Evolutionary conservation across 2,113 vertebrate genomes (phyloP).

Genomic region (Onychostruthus taczanowskii): DNA sequence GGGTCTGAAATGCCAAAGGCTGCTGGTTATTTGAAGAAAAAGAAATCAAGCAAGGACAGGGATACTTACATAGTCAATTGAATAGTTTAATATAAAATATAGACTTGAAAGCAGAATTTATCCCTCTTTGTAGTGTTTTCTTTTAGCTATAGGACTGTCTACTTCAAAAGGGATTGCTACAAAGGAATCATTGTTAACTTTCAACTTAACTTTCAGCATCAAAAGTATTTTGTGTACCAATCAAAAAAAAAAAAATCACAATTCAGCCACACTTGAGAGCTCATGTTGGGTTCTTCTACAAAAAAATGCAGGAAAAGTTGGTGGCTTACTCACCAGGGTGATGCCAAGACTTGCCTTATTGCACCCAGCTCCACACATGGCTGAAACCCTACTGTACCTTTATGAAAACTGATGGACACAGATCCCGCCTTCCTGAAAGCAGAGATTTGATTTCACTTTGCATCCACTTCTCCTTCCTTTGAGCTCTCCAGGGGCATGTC

Average conservation of each 20-base stretch:
- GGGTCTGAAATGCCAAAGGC: not conserved
- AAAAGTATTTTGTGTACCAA: not conserved
- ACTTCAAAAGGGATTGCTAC: not conserved
- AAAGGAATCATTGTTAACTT: not conserved
- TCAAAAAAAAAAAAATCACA: not conserved
- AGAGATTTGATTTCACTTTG: not conserved
- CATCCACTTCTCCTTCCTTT: not conserved
- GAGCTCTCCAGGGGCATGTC: not conserved
- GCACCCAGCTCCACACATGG: rapidly evolving
- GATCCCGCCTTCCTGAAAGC: not conserved
- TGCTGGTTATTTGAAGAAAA: not conserved
- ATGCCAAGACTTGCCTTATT: not conserved
- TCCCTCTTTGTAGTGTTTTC: not conserved
- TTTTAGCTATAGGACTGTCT: not conserved
- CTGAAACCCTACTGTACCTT: not conserved
- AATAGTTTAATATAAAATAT: not conserved
- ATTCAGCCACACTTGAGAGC: not conserved
- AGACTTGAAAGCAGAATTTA: not conserved
- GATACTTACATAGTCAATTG: not conserved
- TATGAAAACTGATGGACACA: rapidly evolving
- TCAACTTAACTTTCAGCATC: not conserved
- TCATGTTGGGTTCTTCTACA: not conserved
- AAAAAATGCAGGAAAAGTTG: not conserved
- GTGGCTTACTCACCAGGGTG: rapidly evolving
- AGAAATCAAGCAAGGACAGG: not conserved